Evolutionary conservation across 1,140 invertebrate genomes (phyloP).

Genomic region (Berghia stephanieae): DNA sequence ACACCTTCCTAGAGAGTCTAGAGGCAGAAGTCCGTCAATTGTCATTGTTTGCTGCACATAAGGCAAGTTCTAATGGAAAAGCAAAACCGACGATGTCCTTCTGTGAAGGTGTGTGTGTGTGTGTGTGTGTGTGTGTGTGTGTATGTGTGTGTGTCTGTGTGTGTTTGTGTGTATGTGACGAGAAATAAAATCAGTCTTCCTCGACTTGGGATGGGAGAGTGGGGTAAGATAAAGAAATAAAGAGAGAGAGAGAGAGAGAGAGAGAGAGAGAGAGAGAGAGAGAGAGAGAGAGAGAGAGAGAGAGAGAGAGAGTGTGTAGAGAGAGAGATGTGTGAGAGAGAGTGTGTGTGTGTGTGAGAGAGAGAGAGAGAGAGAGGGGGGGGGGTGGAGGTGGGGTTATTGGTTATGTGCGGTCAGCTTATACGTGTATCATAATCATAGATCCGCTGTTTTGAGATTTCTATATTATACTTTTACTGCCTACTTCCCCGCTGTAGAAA

Average conservation of each 20-base stretch:
- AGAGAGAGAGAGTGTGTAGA: not conserved
- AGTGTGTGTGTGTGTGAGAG: not conserved
- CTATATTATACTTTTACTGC: not conserved
- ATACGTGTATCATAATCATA: not conserved
- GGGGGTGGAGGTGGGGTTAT: not conserved
- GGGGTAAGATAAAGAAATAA: slow-evolving; percentile 7
- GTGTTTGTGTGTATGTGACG: not conserved
- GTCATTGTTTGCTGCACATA: no score
- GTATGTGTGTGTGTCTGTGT: not conserved
- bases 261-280: slow-evolving; percentile 11
- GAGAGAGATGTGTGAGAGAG: not conserved
- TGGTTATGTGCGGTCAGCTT: not conserved
- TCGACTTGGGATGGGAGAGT: no score
- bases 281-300: not conserved
- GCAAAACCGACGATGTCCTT: not conserved
- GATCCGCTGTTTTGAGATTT: not conserved
- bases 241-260: slow-evolving; percentile 18
- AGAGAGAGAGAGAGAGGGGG: not conserved
- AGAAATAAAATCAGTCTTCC: no score
- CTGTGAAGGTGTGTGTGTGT: not conserved
- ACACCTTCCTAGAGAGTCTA: no score
- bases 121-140: not conserved
- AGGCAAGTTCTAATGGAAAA: not conserved
- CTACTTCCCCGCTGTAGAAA: not conserved
- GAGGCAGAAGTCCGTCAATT: no score